Evolutionary conservation across 2,113 vertebrate genomes (phyloP).

Genomic region (Zeus faber): DNA sequence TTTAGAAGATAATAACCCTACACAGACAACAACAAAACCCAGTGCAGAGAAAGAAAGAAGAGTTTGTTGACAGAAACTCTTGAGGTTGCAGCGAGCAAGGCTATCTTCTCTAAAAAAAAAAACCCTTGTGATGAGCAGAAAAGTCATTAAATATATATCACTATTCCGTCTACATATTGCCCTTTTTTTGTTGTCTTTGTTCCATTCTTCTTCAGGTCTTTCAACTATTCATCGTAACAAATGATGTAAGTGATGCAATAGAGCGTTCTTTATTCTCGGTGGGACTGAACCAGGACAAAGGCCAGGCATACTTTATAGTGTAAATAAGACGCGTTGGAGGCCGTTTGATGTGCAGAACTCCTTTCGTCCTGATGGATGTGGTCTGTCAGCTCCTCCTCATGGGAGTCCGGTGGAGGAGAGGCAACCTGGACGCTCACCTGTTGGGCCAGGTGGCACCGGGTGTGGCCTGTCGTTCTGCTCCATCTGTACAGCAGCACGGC

Average conservation of each 20-base stretch:
- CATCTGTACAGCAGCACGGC: not conserved
- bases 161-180: too few species aligned
- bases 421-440: slow-evolving; percentile 30
- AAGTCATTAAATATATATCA: too few species aligned
- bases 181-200: too few species aligned
- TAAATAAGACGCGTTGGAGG: not conserved
- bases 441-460: slow-evolving; percentile 35
- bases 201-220: too few species aligned
- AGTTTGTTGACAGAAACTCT: too few species aligned
- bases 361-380: not conserved
- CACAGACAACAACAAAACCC: too few species aligned
- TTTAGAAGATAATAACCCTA: too few species aligned
- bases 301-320: not conserved
- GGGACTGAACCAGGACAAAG: not conserved
- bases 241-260: not conserved
- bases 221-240: not conserved
- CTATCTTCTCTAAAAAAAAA: too few species aligned
- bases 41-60: too few species aligned
- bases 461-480: not conserved
- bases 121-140: too few species aligned
- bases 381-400: not conserved
- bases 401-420: slow-evolving; percentile 12
- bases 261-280: not conserved
- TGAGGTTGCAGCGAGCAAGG: too few species aligned
- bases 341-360: not conserved